phyloP scores from a whole-genome alignment of 1,140 invertebrate species.

The Ips nitidus region DNA sequence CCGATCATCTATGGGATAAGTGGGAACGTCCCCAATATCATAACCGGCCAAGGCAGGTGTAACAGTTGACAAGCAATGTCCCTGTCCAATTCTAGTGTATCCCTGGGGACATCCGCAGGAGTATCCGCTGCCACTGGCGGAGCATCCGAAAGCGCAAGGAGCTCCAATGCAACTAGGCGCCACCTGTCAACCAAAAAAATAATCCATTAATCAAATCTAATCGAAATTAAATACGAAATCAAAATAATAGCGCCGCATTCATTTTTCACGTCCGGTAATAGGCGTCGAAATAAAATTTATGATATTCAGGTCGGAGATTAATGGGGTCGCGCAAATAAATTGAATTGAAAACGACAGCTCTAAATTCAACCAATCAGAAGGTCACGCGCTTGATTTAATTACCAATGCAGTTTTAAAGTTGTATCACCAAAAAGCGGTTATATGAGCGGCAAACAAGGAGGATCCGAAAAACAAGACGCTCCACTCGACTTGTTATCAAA shows the following conservation, averaged over 20 bases:
- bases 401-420: too few species aligned
- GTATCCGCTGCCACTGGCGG: slow-evolving; percentile 63
- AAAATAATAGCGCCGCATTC: slow-evolving; percentile 9
- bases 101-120: slow-evolving; percentile 80
- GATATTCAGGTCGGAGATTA: slow-evolving; percentile 22
- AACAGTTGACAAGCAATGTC: slow-evolving; percentile 80
- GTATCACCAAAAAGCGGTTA: neutral
- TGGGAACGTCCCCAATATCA: slow-evolving; percentile 69
- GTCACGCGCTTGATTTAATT: slow-evolving; percentile 1
- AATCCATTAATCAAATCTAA: slow-evolving; percentile 3
- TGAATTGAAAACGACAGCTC: slow-evolving; percentile 21
- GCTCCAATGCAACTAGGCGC: slow-evolving; percentile 68
- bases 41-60: slow-evolving; percentile 60
- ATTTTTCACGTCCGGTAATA: slow-evolving; percentile 12
- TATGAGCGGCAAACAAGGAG: neutral
- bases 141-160: slow-evolving; percentile 79
- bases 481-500: slow-evolving; percentile 9
- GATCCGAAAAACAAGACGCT: neutral
- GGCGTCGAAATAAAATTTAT: slow-evolving; percentile 12
- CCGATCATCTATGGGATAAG: slow-evolving; percentile 62
- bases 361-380: slow-evolving; percentile 22
- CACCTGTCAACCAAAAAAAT: slow-evolving; percentile 53
- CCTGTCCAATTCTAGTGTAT: slow-evolving; percentile 66
- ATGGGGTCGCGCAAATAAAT: slow-evolving; percentile 16
- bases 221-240: neutral